A percentile compares a stretch with the other conserved stretches of the same genome.
phyloP scores from a whole-genome alignment of 92 coral and sea anemone species.

The Anthopleura xanthogrammica region DNA sequence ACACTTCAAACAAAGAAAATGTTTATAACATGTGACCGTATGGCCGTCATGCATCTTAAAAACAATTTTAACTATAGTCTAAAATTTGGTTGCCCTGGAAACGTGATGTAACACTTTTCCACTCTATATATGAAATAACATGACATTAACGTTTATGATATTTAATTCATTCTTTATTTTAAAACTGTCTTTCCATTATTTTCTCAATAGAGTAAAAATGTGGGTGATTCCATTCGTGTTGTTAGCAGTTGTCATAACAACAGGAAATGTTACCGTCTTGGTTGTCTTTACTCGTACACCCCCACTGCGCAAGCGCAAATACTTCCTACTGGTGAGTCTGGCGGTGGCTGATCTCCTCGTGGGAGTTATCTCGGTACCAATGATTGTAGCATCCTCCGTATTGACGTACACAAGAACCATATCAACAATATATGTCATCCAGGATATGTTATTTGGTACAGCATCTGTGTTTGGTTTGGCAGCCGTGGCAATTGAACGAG shows the following conservation, averaged over 20 bases:
- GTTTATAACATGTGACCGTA: too few species aligned
- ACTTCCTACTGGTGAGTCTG: constrained; percentile 29
- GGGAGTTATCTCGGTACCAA: constrained; percentile 22
- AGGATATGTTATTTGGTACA: constrained; percentile 8
- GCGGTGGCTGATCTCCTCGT: constrained; percentile 50
- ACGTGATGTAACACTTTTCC: too few species aligned
- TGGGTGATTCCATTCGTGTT: not conserved
- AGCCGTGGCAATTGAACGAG: constrained; percentile 36
- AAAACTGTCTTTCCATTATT: too few species aligned
- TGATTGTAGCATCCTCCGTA: too few species aligned
- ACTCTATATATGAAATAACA: too few species aligned
- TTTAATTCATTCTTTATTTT: too few species aligned
- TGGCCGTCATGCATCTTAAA: too few species aligned
- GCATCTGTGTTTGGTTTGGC: constrained; percentile 30
- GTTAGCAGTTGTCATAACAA: constrained; percentile 11
- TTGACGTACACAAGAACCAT: not conserved
- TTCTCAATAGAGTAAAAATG: not conserved
- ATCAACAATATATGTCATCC: not conserved
- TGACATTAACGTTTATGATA: too few species aligned
- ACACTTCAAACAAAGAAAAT: too few species aligned
- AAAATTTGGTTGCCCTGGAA: too few species aligned
- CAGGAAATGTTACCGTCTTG: constrained; percentile 9
- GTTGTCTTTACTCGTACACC: constrained; percentile 21
- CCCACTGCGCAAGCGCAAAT: constrained; percentile 19
- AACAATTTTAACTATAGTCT: too few species aligned